Evolutionary conservation across 2,113 vertebrate genomes (phyloP).

Genomic region (Gila orcuttii): DNA sequence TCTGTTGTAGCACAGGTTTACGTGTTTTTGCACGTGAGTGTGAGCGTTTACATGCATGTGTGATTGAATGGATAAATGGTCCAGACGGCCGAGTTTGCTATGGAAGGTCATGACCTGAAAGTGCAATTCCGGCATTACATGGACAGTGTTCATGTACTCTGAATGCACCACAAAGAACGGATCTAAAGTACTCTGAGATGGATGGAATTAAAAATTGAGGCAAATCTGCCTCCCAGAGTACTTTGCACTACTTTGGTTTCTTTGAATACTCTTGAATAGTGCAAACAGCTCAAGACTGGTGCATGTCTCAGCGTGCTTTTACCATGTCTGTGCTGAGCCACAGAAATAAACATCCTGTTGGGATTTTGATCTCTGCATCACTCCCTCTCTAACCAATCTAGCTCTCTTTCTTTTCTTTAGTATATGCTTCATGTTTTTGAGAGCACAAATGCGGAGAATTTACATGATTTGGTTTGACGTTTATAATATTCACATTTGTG

Average conservation of each 20-base stretch:
- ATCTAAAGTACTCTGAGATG: constrained; percentile 26
- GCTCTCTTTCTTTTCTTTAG: constrained; percentile 11
- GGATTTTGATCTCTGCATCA: constrained; percentile 40
- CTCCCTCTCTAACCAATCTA: constrained; percentile 6
- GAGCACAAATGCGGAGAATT: constrained; percentile 18
- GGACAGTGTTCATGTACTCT: not conserved
- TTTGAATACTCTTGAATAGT: constrained; percentile 54
- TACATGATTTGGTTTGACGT: not conserved
- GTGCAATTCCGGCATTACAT: not conserved
- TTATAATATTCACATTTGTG: constrained; percentile 23
- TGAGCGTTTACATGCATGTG: not conserved
- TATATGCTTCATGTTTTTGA: constrained; percentile 12
- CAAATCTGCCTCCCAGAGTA: constrained; percentile 25
- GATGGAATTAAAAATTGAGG: constrained; percentile 38
- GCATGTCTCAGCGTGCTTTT: constrained; percentile 28
- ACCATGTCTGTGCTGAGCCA: constrained; percentile 35
- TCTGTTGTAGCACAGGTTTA: not conserved
- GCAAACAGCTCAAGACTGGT: constrained; percentile 46
- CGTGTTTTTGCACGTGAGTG: not conserved
- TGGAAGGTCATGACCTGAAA: constrained; percentile 7
- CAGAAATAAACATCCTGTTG: constrained; percentile 37
- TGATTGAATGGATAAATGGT: not conserved
- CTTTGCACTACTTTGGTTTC: constrained; percentile 17
- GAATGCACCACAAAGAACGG: not conserved
- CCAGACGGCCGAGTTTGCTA: not conserved